phyloP scores from a whole-genome alignment of 1,140 invertebrate genomes.

The Sweltsa coloradensis region DNA sequence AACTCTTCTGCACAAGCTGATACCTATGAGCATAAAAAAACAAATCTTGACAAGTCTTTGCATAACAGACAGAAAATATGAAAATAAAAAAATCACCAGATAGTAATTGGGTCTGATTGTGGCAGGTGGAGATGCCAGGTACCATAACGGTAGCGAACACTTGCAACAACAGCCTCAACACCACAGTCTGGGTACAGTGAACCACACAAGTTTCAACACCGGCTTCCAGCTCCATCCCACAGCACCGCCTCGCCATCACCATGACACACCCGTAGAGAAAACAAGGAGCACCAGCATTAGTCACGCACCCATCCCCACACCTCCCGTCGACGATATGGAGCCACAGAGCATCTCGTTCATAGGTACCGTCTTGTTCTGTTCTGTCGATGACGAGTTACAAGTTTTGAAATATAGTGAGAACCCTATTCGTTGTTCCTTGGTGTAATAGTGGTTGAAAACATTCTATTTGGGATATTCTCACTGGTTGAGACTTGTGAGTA shows the following conservation, averaged over 20 bases:
- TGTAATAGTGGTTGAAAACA: too few species aligned
- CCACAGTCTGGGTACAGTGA: slow-evolving; percentile 7
- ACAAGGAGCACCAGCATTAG: slow-evolving; percentile 23
- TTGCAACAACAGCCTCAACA: not conserved
- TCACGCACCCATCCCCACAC: slow-evolving; percentile 46
- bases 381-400: too few species aligned
- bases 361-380: too few species aligned
- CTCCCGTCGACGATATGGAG: slow-evolving; percentile 69
- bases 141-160: slow-evolving; percentile 11
- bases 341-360: slow-evolving; percentile 88
- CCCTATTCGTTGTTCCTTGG: too few species aligned
- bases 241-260: slow-evolving; percentile 6
- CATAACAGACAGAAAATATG: too few species aligned
- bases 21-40: too few species aligned
- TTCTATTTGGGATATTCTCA: too few species aligned
- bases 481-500: too few species aligned
- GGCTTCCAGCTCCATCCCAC: slow-evolving; percentile 11
- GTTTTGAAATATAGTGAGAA: too few species aligned
- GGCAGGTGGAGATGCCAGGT: slow-evolving; percentile 3
- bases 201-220: slow-evolving; percentile 1
- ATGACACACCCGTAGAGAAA: not conserved
- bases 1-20: too few species aligned
- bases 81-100: too few species aligned
- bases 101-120: not conserved
- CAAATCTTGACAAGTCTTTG: too few species aligned